Conservation (phyloP, 2,113 vertebrate genomes). For the Ailurus styani region DNA sequence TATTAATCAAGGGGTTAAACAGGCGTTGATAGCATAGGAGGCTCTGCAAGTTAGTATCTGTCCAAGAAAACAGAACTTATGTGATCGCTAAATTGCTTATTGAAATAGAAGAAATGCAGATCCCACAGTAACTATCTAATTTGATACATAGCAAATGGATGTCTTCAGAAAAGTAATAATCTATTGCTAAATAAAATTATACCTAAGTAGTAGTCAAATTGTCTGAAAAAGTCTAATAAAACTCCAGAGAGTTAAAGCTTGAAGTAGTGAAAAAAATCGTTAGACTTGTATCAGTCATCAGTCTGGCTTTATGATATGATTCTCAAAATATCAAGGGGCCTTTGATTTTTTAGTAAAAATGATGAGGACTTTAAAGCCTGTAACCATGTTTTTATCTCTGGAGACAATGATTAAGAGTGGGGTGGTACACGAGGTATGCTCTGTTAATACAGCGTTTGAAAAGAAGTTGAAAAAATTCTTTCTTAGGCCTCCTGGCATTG, state of each 20-base stretch:
- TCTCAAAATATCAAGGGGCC: conserved; percentile 49
- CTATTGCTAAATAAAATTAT: neutral
- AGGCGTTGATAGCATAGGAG: neutral
- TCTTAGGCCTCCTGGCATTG: conserved; percentile 36
- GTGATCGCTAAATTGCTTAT: neutral
- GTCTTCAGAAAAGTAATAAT: neutral
- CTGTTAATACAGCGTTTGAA: neutral
- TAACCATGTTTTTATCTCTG: neutral
- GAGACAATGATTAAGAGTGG: neutral
- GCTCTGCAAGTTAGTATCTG: neutral
- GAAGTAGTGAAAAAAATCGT: accelerated
- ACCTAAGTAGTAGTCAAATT: neutral
- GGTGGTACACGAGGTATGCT: neutral
- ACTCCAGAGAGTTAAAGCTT: neutral
- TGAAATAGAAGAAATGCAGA: conserved; percentile 21
- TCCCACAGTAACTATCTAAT: neutral
- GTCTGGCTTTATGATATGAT: neutral
- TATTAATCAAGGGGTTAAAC: neutral
- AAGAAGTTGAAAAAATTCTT: conserved; percentile 44
- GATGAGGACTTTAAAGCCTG: conserved; percentile 42
- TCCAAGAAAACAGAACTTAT: neutral
- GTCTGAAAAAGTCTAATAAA: neutral
- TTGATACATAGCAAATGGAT: neutral
- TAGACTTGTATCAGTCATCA: conserved; percentile 33
- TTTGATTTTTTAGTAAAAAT: conserved; percentile 57